A percentile compares a stretch with the other conserved stretches of the same genome.
These are phyloP conservation scores for Pentalonia nigronervosa DNA, from an alignment of 1,140 invertebrate species.

Conservation along the genomic window DNA sequence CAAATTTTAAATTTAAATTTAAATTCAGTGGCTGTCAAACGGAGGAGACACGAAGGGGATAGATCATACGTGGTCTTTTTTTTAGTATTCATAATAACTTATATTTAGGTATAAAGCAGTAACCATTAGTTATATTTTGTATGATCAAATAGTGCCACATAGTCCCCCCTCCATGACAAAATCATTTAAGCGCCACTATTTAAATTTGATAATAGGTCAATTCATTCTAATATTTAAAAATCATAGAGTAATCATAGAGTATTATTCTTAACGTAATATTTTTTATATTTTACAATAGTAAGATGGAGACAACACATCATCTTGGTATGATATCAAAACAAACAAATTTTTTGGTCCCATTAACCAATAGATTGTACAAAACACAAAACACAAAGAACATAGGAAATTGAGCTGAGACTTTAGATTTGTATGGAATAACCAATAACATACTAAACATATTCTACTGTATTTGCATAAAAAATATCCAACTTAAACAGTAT, in stretches of 20 bases:
- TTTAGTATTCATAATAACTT: too few species aligned
- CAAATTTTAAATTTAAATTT: too few species aligned
- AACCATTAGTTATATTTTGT: too few species aligned
- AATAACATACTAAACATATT: not conserved
- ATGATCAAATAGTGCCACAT: too few species aligned
- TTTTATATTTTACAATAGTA: not conserved
- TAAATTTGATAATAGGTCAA: not conserved
- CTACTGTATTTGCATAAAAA: not conserved
- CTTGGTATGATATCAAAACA: too few species aligned
- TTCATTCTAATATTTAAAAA: not conserved
- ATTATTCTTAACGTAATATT: not conserved
- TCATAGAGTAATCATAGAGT: not conserved
- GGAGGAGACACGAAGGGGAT: too few species aligned
- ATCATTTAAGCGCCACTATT: not conserved
- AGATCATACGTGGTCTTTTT: too few species aligned
- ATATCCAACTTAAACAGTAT: not conserved
- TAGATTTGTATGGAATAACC: not conserved
- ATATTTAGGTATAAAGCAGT: too few species aligned
- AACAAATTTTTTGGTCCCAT: too few species aligned
- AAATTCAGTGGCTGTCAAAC: too few species aligned
- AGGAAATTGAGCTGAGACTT: not conserved
- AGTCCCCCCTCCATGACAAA: too few species aligned
- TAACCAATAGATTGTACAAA: not conserved
- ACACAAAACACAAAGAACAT: not conserved
- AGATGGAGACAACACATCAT: not conserved